Base-by-base conservation (phyloP, 2,797 vertebrate species). In the Melanotaenia boesemani region DNA sequence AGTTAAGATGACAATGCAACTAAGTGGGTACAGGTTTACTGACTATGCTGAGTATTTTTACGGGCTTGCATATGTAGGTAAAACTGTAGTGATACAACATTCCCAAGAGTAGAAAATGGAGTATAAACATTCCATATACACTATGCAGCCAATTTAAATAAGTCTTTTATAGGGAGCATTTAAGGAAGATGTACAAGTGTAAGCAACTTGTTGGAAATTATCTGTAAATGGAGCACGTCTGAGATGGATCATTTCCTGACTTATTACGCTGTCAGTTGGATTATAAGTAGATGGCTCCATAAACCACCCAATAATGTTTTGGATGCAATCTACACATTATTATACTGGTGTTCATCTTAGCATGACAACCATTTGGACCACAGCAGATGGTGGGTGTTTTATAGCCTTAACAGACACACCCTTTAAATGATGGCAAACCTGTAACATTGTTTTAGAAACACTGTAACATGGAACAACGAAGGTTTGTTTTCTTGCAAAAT, bases 1-100 rank as follows among this genome's bases (percentile, higher is more conserved):
- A 75, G 83, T 78, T 76, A 76, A 79, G 70, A 88, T 77, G 88
- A 89, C 83, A 88, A 86, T 88, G 85, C 85, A 87, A 86, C 82
- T 76, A 77, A 76, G 61, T 68, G 67, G 2, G 52, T 68, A 63
- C 46, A 48, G 20, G 26, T 63, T 75, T 36, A 50, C 34, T n/a
- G 28, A 65, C 41, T 26, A 4, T 2, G 5, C 41, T 50, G n/a
- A 26, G 26, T 75, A 76, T 59, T 74, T 64, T 63, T 62, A 63
- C 57, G 16, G 32, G 30, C 73, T 61, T 70, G 39, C 44, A 62
- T 54, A 20, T 46, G 18, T 46, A 20, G 20, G 46, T 48, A 26
- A 13, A 46, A 22, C 34, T 57, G 41, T 26, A 68, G 44, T 54
- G 52, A 34, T 26, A 64, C 50, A 67, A 8, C 24, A 67, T 64